phyloP scores from a whole-genome alignment of 2,797 vertebrate genomes.

The Pterois miles region DNA sequence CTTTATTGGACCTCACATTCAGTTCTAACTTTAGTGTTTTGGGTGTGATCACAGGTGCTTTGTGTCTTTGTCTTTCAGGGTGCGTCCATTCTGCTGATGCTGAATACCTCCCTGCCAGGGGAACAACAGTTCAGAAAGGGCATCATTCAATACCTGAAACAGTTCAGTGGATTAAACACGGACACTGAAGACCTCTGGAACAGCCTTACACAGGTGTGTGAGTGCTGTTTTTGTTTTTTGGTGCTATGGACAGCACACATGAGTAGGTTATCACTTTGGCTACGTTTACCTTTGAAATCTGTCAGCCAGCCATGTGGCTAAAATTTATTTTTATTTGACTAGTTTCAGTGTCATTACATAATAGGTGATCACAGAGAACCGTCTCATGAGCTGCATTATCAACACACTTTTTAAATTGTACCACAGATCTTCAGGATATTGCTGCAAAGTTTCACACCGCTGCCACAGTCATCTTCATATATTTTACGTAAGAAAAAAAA shows the following conservation, averaged over 20 bases:
- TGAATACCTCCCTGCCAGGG: conserved; percentile 87
- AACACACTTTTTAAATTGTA: background rate
- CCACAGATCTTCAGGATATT: background rate
- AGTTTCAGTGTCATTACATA: background rate
- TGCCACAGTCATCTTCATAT: background rate
- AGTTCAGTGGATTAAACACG: conserved; percentile 85
- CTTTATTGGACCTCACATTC: background rate
- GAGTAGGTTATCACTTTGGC: background rate
- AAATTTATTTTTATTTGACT: background rate
- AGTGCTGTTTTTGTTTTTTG: background rate
- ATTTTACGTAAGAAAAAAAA: background rate
- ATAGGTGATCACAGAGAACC: background rate
- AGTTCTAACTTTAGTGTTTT: background rate
- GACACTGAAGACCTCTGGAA: conserved; percentile 91
- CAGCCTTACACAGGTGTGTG: conserved; percentile 90
- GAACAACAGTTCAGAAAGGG: conserved; percentile 89
- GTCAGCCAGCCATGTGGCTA: background rate
- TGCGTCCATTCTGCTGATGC: conserved; percentile 94
- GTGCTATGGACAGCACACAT: background rate
- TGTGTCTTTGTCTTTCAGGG: conserved; percentile 81
- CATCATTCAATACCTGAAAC: conserved; percentile 86
- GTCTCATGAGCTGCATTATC: background rate
- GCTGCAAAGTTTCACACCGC: background rate
- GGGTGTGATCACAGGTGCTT: background rate
- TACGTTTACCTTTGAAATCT: background rate